Conservation (phyloP, 2,797 vertebrate genomes). For the Fistularia tabacaria region DNA sequence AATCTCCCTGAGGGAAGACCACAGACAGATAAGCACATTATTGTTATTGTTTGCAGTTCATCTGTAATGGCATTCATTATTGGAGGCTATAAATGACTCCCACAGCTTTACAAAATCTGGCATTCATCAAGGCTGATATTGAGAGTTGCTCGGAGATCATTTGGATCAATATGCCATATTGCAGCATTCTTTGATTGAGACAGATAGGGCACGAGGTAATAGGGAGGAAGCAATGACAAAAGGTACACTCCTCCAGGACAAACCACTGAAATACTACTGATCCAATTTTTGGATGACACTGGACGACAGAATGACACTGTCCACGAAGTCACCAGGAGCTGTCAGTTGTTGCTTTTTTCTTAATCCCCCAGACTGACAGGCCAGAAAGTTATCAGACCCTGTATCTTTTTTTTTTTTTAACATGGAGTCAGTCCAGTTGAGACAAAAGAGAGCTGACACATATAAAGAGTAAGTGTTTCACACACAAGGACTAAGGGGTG, state of each 20-base stretch:
- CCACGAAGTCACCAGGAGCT: constrained; percentile 25
- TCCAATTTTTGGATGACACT: too few relatives aligned
- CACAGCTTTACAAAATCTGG: constrained; percentile 30
- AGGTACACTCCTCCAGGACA: too few relatives aligned
- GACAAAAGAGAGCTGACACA: constrained; percentile 16
- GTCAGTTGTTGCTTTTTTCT: constrained; percentile 24
- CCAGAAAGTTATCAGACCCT: constrained; percentile 52
- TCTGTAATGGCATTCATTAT: constrained; percentile 42
- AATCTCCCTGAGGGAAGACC: constrained; percentile 16
- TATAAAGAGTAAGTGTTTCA: constrained; percentile 25
- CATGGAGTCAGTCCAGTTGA: constrained; percentile 36
- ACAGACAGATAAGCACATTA: constrained; percentile 26
- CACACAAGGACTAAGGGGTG: constrained; percentile 20
- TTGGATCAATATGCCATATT: constrained; percentile 34
- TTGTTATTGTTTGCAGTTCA: constrained; percentile 45
- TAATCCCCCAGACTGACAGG: constrained; percentile 36
- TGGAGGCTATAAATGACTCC: constrained; percentile 32
- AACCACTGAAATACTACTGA: not conserved
- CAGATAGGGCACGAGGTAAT: too few relatives aligned
- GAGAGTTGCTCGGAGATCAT: constrained; percentile 15
- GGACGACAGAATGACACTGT: constrained; percentile 16
- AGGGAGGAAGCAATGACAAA: too few relatives aligned
- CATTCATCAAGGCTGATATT: constrained; percentile 18
- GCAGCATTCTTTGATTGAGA: not conserved
- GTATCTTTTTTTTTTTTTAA: constrained; percentile 55